phyloP scores from a whole-genome alignment of 1,140 invertebrate species.

The Drosophila sp. region DNA sequence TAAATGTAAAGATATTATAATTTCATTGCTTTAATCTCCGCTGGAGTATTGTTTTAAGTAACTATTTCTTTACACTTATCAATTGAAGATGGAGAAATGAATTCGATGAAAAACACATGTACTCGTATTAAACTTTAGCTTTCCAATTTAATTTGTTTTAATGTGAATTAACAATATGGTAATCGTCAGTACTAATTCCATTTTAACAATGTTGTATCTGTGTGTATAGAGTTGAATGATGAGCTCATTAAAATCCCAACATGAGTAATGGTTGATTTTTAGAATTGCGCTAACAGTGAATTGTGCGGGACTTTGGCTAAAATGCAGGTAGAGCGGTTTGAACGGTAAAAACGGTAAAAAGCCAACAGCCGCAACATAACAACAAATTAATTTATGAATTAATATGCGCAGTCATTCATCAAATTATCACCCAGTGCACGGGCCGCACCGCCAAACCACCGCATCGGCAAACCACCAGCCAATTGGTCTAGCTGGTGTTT shows the following conservation, averaged over 20 bases:
- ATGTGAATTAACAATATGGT: no score
- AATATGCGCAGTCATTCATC: conserved; percentile 81
- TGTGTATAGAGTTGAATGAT: neutral
- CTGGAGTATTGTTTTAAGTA: no score
- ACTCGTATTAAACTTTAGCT: no score
- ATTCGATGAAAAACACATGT: no score
- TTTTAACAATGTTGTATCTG: neutral
- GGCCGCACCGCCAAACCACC: neutral
- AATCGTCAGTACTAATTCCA: neutral
- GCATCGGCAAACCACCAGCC: neutral
- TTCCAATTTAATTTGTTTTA: no score
- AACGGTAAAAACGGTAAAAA: conserved; percentile 59
- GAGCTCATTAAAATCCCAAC: neutral
- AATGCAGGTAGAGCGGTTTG: conserved; percentile 11
- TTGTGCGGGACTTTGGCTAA: neutral
- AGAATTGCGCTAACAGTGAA: conserved; percentile 49
- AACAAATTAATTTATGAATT: conserved; percentile 81
- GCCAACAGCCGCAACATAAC: conserved; percentile 49
- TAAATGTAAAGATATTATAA: no score
- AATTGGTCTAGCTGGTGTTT: neutral
- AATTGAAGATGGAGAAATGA: no score
- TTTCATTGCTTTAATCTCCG: no score
- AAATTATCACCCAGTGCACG: conserved; percentile 56
- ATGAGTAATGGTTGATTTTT: conserved; percentile 20
- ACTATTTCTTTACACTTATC: no score